Percentiles rank a stretch among this genome's conserved stretches.
These are phyloP conservation scores for Carduelis carduelis DNA, from an alignment of 2,797 vertebrate genomes.

Conservation along the genomic window DNA sequence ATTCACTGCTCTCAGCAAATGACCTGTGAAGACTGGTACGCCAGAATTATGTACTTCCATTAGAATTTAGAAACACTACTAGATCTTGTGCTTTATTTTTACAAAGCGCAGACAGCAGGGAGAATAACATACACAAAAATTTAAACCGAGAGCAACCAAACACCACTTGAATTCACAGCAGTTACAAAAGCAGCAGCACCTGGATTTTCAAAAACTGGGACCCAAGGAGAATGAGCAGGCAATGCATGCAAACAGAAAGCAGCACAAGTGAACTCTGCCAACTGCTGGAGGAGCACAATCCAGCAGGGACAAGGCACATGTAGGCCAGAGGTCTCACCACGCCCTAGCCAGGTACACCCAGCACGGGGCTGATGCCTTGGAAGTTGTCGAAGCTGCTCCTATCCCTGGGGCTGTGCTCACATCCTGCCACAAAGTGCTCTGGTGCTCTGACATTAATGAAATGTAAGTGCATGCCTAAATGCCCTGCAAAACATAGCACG, in stretches of 20 bases:
- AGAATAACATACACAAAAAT: background rate
- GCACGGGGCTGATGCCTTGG: rapidly evolving
- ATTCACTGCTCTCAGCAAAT: background rate
- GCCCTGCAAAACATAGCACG: background rate
- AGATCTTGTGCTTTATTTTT: background rate
- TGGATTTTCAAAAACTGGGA: background rate
- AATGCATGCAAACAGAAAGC: background rate
- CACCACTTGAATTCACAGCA: background rate
- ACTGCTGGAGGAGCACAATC: rapidly evolving
- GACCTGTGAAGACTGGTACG: background rate
- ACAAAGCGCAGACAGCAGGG: background rate
- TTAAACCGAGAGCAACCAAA: background rate
- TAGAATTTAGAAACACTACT: background rate
- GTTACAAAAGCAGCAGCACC: background rate
- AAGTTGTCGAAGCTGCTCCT: background rate
- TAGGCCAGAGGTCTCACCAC: background rate
- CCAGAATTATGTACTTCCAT: background rate
- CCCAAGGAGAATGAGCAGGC: background rate
- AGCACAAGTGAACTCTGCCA: background rate
- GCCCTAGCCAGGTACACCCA: background rate
- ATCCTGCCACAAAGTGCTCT: background rate
- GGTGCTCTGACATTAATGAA: background rate
- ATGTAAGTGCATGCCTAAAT: background rate
- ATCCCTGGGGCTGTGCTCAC: background rate
- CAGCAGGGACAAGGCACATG: rapidly evolving